phyloP scores from a whole-genome alignment of 2,888 invertebrate species.

The Hydroisotoma schaefferi region DNA sequence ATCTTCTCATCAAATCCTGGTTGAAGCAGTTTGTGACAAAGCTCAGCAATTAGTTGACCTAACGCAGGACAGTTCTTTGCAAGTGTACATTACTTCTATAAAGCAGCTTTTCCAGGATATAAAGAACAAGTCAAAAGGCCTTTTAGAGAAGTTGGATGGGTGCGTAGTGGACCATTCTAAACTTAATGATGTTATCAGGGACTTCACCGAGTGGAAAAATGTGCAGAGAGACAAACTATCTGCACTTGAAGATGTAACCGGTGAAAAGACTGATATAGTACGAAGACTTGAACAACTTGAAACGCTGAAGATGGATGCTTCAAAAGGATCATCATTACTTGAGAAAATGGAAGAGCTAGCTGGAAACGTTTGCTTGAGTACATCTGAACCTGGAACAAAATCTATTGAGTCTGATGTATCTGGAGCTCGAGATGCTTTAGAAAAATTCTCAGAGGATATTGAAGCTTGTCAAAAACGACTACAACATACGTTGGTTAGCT shows the following conservation, averaged over 20 bases:
- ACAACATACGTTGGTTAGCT: constrained; percentile 70
- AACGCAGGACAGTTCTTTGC: constrained; percentile 81
- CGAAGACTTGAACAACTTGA: constrained; percentile 65
- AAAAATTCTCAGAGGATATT: constrained; percentile 49
- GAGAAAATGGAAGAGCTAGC: constrained; percentile 65
- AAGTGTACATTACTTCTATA: constrained; percentile 80
- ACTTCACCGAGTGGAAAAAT: constrained; percentile 77
- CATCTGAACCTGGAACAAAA: constrained; percentile 38
- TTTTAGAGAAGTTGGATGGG: constrained; percentile 76
- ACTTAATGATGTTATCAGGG: constrained; percentile 68
- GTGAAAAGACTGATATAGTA: constrained; percentile 77
- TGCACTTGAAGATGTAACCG: constrained; percentile 76
- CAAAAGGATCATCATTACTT: constrained; percentile 57
- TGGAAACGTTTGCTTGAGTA: constrained; percentile 54
- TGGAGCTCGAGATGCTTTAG: constrained; percentile 28
- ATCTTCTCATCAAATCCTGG: constrained; percentile 80
- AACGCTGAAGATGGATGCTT: constrained; percentile 60
- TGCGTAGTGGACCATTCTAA: constrained; percentile 82
- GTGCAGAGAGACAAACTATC: constrained; percentile 73
- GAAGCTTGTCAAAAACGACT: constrained; percentile 60
- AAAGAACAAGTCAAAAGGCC: constrained; percentile 78
- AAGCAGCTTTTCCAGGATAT: constrained; percentile 84
- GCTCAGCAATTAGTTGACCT: constrained; percentile 86
- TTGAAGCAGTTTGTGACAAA: constrained; percentile 88
- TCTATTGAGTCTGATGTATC: constrained; percentile 49